Conservation (phyloP, 2,888 invertebrate species). For the Drosophila pseudotakahashii region DNA sequence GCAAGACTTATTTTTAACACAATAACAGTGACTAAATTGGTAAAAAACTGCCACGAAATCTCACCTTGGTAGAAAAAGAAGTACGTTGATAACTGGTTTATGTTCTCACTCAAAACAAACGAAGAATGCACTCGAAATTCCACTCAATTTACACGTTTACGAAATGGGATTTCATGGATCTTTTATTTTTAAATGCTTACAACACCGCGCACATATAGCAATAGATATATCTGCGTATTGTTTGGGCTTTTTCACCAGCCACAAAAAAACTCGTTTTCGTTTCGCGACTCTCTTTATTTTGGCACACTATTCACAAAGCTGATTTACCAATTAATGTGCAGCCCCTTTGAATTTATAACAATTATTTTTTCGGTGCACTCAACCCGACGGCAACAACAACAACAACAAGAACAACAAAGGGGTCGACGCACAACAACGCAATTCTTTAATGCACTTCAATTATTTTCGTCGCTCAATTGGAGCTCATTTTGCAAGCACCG, state of each 20-base stretch:
- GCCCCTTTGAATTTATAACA: neutral
- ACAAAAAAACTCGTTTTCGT: slow-evolving; percentile 22
- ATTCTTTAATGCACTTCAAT: slow-evolving; percentile 32
- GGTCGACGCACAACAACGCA: slow-evolving; percentile 28
- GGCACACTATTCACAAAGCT: slow-evolving; percentile 17
- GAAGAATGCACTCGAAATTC: slow-evolving; percentile 30
- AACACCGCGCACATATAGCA: slow-evolving; percentile 5
- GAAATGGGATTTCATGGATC: slow-evolving; percentile 6
- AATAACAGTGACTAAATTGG: neutral
- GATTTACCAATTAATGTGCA: slow-evolving; percentile 6
- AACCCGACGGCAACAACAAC: slow-evolving; percentile 15
- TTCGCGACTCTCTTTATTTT: slow-evolving; percentile 18
- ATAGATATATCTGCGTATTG: slow-evolving; percentile 3
- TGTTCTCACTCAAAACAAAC: slow-evolving; percentile 31
- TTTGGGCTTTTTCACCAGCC: slow-evolving; percentile 19
- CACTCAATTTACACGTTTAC: slow-evolving; percentile 24
- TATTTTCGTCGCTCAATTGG: slow-evolving; percentile 12
- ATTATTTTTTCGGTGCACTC: slow-evolving; percentile 27
- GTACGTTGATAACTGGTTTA: slow-evolving; percentile 20
- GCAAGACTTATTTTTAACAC: slow-evolving; percentile 35
- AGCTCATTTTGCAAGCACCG: slow-evolving; percentile 14
- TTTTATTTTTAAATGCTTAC: slow-evolving; percentile 42
- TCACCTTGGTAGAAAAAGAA: slow-evolving; percentile 9
- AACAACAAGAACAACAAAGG: neutral
- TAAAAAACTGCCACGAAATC: neutral